phyloP scores from a whole-genome alignment of 2,797 vertebrate species.

The Acropternis orthonyx region DNA sequence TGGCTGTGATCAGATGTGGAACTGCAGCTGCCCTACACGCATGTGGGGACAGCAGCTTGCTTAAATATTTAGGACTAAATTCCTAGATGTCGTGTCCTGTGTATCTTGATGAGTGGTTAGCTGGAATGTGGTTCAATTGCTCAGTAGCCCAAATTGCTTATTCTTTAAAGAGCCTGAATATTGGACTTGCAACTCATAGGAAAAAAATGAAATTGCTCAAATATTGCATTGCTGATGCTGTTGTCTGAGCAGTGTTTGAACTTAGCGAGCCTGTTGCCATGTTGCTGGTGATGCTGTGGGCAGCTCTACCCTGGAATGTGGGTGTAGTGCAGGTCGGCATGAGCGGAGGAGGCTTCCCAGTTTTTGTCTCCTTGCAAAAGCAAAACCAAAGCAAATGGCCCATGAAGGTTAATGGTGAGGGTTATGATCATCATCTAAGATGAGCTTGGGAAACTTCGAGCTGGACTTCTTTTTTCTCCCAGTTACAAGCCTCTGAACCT shows the following conservation, averaged over 20 bases:
- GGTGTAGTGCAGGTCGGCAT: accelerated
- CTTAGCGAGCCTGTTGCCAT: background rate
- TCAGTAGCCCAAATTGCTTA: background rate
- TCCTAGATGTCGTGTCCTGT: background rate
- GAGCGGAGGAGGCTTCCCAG: background rate
- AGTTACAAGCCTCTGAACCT: background rate
- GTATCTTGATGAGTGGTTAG: background rate
- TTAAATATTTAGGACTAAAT: background rate
- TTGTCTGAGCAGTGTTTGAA: background rate
- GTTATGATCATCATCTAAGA: background rate
- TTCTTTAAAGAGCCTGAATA: background rate
- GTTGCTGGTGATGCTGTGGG: accelerated
- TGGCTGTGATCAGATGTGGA: background rate
- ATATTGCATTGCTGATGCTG: background rate
- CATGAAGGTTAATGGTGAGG: background rate
- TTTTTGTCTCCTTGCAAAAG: background rate
- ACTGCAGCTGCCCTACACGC: background rate
- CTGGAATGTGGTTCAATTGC: background rate
- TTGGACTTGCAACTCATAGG: background rate
- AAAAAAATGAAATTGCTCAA: background rate
- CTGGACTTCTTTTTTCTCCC: background rate
- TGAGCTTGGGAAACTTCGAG: background rate
- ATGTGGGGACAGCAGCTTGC: accelerated
- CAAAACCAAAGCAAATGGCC: background rate
- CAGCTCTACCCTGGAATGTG: background rate